Evolutionary conservation across 2,113 vertebrate genomes (phyloP).

Genomic region (Gnathonemus longibarbis): DNA sequence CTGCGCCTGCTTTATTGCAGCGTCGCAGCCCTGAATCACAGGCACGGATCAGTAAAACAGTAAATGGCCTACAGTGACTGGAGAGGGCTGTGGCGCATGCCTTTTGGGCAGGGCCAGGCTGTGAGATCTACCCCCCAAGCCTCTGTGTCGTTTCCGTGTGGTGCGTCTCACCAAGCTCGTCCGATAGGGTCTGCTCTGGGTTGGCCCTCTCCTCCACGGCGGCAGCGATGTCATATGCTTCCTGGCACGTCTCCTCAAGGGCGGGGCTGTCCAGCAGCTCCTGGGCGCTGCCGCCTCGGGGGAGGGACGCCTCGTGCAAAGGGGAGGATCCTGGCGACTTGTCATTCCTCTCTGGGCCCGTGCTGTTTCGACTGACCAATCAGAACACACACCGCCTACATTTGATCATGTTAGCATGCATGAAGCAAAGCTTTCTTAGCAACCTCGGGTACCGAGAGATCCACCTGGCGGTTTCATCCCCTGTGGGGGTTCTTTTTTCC

Average conservation of each 20-base stretch:
- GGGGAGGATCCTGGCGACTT: slow-evolving; percentile 63
- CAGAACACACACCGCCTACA: neutral
- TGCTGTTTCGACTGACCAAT: slow-evolving; percentile 56
- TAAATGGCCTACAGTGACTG: neutral
- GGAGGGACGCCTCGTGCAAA: slow-evolving; percentile 61
- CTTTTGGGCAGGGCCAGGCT: neutral
- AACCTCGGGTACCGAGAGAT: neutral
- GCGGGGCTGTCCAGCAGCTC: slow-evolving; percentile 72
- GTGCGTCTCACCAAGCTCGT: slow-evolving; percentile 64
- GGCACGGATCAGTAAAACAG: neutral
- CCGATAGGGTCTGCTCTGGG: slow-evolving; percentile 56
- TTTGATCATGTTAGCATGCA: neutral
- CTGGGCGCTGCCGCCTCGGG: slow-evolving; percentile 73
- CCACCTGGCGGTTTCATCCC: neutral
- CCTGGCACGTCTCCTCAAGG: slow-evolving; percentile 69
- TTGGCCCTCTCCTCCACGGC: slow-evolving; percentile 70
- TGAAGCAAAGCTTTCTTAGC: neutral
- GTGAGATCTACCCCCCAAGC: neutral
- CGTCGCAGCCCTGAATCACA: neutral
- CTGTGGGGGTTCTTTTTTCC: neutral
- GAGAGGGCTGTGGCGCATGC: neutral
- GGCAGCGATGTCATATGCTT: slow-evolving; percentile 65
- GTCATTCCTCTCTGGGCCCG: slow-evolving; percentile 78
- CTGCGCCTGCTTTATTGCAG: neutral
- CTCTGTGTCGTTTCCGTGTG: neutral